Evolutionary conservation across 2,888 invertebrate species (phyloP), one percentile per base, ranked within the genome.

Genomic region (Cephus spinipes): DNA sequence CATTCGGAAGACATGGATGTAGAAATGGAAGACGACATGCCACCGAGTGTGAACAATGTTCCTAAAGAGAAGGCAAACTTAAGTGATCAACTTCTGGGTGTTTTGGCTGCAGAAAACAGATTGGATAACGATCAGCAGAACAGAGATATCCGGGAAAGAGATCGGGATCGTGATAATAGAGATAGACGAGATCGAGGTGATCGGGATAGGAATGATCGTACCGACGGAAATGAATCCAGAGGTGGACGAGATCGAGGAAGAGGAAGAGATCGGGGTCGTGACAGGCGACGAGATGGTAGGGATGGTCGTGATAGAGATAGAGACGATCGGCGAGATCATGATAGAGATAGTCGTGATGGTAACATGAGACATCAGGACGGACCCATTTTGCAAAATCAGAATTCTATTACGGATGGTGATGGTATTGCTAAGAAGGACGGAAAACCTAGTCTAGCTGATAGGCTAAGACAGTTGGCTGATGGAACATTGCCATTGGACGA

Each of bases 1-100:
- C 92, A 93, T 75, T 95, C 95, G 77, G 96, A 96, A 87, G 95
- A 95, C 77, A 96, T 96, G 96, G 96, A 96, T 83, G 93, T 96
- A 71, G 96, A 96, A 90, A 94, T 95, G 90, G 95, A 95, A 79
- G 94, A 94, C 81, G 87, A 87, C 73, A 89, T 90, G 88, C 89
- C 90, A 2, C 87, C 83, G 73, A 90, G 78, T 30, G 78, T 85
- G 35, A 83, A 12, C 69, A 81, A 71, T 71, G 12, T 33, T 32
- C 31, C 71, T 11, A 71, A 78, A 35, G 76, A 84, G 76, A 83
- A 89, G 82, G 84, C 86, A 68, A 89, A 91, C 81, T 84, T 92
- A 33, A 92, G 92, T 79, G 93, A 93, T 76, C 92, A 93, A 81
- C 89, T 94, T 88, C 91, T 95, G 15, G 92, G 92, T 75, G 93